Evolutionary conservation across 2,888 invertebrate genomes (phyloP), one percentile per base, ranked within the genome.

Genomic region (Drosophila neutralis): DNA sequence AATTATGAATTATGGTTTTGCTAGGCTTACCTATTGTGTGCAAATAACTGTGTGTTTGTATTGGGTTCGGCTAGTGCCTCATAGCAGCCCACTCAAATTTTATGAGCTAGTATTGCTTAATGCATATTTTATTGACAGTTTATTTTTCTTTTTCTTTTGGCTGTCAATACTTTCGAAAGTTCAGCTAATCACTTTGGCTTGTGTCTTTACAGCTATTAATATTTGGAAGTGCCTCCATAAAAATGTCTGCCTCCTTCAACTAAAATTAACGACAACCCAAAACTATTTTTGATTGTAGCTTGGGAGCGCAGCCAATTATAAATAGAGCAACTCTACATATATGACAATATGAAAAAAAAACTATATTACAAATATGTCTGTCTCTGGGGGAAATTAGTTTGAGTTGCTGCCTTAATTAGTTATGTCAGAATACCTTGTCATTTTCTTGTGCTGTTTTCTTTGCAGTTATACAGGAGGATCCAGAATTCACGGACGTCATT

Each of bases 401-500:
- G 42, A 59, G 8, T 48, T 35, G 56, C 29, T 60, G 57, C 45
- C 36, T 72, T 67, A 80, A 74, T 75, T 73, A 58, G 64, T 38
- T 52, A 42, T 69, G 24, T 57, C 49, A 31, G 18, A 31, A 15
- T 45, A 29, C 52, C 10, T 70, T 61, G n/a, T 69, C 0, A 4
- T 33, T 10, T 33, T 33, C 33, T 33, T 33, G 78, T 27, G 80
- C 67, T 71, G 77, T 91, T 45, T 90, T 94, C 94, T 93, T 95
- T 96, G 74, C 95, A 96, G 95, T 94, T 83, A 95, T 96, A 82
- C 95, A 95, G 49, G 96, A 96, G 90, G 98, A 98, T 93, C 98
- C 98, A 2, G 97, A 97, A 93, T 98, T 98, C 93, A 96, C 97
- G 71, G 97, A 97, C 93, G 95, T 96, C 90, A 98, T 98, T 90